Evolutionary conservation across 2,797 vertebrate species (phyloP).

Genomic region (Cephalopachus bancanus): DNA sequence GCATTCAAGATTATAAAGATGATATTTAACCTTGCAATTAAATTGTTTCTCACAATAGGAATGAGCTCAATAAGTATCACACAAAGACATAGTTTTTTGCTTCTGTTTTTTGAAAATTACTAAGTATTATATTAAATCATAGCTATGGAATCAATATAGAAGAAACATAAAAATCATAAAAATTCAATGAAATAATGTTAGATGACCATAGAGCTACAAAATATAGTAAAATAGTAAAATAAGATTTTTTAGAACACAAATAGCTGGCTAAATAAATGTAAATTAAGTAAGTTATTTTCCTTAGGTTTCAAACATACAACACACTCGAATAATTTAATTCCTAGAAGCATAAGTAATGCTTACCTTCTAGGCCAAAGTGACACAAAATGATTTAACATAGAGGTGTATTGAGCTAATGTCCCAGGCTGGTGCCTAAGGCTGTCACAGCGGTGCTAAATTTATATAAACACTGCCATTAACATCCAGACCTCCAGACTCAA

Average conservation of each 20-base stretch:
- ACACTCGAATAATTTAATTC: conserved; percentile 24
- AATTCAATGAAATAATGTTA: background rate
- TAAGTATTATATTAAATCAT: conserved; percentile 6
- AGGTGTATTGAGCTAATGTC: background rate
- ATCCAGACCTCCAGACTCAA: conserved; percentile 52
- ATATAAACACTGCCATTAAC: conserved; percentile 5
- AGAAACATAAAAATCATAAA: conserved; percentile 23
- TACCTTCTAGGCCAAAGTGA: background rate
- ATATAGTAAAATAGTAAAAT: background rate
- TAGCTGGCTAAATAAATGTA: background rate
- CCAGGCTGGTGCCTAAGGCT: conserved; percentile 41
- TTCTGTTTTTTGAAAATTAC: conserved; percentile 26
- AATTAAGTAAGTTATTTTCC: background rate
- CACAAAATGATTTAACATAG: conserved; percentile 37
- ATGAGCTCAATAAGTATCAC: background rate
- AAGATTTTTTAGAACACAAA: background rate
- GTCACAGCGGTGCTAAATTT: background rate
- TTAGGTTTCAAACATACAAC: background rate
- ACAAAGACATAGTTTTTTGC: background rate
- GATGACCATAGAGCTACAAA: conserved; percentile 8
- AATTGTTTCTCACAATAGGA: background rate
- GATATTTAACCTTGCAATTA: background rate
- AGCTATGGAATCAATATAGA: background rate
- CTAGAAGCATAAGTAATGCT: background rate
- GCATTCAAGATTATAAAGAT: background rate